phyloP scores from a whole-genome alignment of 2,113 vertebrate species.

The Boulengeromyrus knoepffleri region DNA sequence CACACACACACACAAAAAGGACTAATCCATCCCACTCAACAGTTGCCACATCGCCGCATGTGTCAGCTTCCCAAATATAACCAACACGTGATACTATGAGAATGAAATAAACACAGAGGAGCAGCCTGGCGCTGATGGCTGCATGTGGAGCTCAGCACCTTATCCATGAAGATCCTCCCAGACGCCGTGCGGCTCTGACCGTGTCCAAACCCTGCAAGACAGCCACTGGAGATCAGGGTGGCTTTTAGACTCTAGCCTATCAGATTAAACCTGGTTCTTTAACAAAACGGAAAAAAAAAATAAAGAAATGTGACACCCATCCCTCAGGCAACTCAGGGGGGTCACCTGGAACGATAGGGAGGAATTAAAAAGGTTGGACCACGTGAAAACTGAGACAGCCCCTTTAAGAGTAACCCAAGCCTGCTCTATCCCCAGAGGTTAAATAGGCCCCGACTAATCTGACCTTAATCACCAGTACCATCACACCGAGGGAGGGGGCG shows the following conservation, averaged over 20 bases:
- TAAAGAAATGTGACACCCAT: not conserved
- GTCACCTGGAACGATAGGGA: conserved; percentile 8
- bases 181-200: not conserved
- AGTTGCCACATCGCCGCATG: not conserved
- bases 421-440: conserved; percentile 5
- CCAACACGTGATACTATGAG: not conserved
- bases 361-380: conserved; percentile 1
- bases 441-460: conserved; percentile 9
- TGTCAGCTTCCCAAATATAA: not conserved
- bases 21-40: not conserved
- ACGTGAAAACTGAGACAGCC: conserved; percentile 1
- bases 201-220: not conserved
- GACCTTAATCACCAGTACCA: conserved; percentile 17
- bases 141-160: not conserved
- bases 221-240: not conserved
- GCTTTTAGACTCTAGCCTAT: not conserved
- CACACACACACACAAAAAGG: not conserved
- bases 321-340: not conserved
- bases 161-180: not conserved
- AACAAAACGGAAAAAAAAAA: not conserved
- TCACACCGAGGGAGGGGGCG: not conserved
- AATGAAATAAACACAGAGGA: not conserved
- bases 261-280: not conserved
- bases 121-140: not conserved
- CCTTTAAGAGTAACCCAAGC: conserved; percentile 11